phyloP scores from a whole-genome alignment of 2,797 vertebrate species.

The Propithecus deckenii region DNA sequence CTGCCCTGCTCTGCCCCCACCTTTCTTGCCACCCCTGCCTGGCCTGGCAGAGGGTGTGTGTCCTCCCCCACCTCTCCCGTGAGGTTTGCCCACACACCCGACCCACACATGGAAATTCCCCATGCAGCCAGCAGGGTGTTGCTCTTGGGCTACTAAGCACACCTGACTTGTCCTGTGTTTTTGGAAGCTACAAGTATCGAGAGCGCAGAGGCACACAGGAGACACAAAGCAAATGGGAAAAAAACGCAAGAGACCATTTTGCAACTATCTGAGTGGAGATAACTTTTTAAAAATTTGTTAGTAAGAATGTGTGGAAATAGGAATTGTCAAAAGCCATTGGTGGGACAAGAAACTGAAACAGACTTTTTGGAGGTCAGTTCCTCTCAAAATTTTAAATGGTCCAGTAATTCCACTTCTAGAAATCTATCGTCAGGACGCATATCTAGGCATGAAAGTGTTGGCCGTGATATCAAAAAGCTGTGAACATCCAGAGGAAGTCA shows the following conservation, averaged over 20 bases:
- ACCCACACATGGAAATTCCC: not conserved
- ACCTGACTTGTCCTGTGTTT: no score
- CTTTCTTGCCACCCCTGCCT: not conserved
- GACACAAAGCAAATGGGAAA: not conserved
- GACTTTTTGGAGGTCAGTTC: not conserved
- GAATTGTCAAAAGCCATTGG: not conserved
- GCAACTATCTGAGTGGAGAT: not conserved
- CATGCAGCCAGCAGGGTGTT: rapidly evolving
- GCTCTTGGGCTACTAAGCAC: not conserved
- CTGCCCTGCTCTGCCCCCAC: rapidly evolving
- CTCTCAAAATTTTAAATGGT: not conserved
- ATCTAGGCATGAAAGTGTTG: not conserved
- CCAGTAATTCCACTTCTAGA: not conserved
- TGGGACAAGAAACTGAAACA: not conserved
- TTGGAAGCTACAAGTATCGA: not conserved
- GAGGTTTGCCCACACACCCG: rapidly evolving
- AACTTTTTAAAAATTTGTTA: not conserved
- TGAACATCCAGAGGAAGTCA: not conserved
- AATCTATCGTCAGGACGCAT: not conserved
- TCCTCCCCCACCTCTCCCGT: not conserved
- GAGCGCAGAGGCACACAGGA: not conserved
- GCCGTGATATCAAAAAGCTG: not conserved
- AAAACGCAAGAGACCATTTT: not conserved
- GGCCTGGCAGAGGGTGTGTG: not conserved
- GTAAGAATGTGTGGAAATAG: not conserved